phyloP scores from a whole-genome alignment of 2,797 vertebrate genomes.

The Agapornis canus region DNA sequence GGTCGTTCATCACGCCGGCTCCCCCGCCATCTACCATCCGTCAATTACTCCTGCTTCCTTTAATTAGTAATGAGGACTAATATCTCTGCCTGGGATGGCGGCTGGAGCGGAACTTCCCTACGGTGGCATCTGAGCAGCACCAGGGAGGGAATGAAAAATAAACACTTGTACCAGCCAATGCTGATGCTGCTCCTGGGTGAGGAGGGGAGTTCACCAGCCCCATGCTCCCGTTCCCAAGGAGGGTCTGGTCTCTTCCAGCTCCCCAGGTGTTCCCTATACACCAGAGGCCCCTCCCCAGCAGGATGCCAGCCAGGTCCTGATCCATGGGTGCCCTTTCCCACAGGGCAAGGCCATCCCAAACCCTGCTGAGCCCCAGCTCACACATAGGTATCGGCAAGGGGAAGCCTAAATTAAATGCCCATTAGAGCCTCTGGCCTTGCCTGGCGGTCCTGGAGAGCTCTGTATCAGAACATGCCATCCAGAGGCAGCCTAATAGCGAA shows the following conservation, averaged over 20 bases:
- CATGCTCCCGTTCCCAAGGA: background rate
- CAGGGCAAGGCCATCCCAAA: background rate
- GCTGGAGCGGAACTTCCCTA: slow-evolving; percentile 71
- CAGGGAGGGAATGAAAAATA: slow-evolving; percentile 66
- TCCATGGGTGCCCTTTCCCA: accelerated
- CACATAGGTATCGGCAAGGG: background rate
- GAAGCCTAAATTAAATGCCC: slow-evolving; percentile 41
- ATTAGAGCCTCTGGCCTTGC: slow-evolving; percentile 5
- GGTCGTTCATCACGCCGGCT: slow-evolving; percentile 88
- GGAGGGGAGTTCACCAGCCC: background rate
- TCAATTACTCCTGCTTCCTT: slow-evolving; percentile 85
- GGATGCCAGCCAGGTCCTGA: background rate
- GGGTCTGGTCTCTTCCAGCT: background rate
- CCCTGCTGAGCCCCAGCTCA: background rate
- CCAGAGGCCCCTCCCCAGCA: background rate
- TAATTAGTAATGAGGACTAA: slow-evolving; percentile 99
- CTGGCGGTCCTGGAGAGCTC: background rate
- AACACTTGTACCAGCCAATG: slow-evolving; percentile 4
- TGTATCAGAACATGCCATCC: slow-evolving; percentile 53
- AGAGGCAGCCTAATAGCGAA: slow-evolving; percentile 60
- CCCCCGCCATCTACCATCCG: slow-evolving; percentile 73
- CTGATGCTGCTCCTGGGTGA: background rate
- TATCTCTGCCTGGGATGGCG: slow-evolving; percentile 86
- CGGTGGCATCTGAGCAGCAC: slow-evolving; percentile 47
- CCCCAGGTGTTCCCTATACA: background rate